These are phyloP conservation scores for Drosophila gunungcola DNA, from an alignment of 1,140 invertebrate species.

Conservation along the genomic window DNA sequence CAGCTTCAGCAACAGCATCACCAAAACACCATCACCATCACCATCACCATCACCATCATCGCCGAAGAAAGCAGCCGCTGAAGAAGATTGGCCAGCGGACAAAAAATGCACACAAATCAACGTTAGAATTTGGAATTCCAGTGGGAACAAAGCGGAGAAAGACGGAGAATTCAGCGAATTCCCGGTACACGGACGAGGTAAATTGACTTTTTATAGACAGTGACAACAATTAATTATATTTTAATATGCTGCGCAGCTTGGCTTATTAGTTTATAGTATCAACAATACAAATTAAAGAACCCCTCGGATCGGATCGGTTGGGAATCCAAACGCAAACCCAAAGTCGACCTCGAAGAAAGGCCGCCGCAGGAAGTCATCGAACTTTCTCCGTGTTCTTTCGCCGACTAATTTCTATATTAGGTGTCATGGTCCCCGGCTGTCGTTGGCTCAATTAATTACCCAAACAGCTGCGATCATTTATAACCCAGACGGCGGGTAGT, in stretches of 20 bases:
- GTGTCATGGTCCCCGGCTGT: conserved; percentile 60
- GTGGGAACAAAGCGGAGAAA: conserved; percentile 52
- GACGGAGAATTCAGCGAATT: conserved; percentile 50
- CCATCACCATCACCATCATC: conserved; percentile 25
- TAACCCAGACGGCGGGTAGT: conserved; percentile 21
- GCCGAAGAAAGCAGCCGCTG: conserved; percentile 63
- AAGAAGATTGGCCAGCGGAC: conserved; percentile 50
- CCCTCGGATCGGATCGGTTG: conserved; percentile 17
- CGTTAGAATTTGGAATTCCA: conserved; percentile 60
- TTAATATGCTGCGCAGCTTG: conserved; percentile 74
- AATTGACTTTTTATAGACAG: conserved; percentile 83
- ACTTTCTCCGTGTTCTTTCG: conserved; percentile 71
- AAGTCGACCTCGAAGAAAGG: conserved; percentile 63
- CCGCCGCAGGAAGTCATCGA: conserved; percentile 76
- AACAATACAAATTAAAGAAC: conserved; percentile 69
- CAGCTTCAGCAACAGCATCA: conserved; percentile 21
- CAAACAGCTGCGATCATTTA: conserved; percentile 46
- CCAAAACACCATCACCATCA: too few relatives aligned
- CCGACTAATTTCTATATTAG: conserved; percentile 77
- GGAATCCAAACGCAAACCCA: not conserved
- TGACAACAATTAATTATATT: conserved; percentile 83
- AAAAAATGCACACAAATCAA: conserved; percentile 83
- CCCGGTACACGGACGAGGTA: conserved; percentile 50
- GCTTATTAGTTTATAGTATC: conserved; percentile 83
- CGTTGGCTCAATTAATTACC: conserved; percentile 53